Evolutionary conservation across 2,888 invertebrate genomes (phyloP).

Genomic region (Meiosimyza decipiens): DNA sequence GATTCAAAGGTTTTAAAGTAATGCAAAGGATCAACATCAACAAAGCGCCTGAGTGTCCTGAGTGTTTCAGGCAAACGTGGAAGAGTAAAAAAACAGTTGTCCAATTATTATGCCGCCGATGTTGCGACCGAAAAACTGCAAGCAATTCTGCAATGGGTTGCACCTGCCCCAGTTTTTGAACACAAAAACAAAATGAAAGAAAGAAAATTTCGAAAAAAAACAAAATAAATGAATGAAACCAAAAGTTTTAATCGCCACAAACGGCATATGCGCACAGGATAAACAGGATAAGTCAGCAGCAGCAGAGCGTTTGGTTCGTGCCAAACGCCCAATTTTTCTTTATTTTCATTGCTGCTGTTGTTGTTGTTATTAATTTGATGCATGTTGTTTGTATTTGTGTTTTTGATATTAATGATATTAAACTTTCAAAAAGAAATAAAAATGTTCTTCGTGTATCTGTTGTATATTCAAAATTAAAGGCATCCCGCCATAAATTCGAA

Average conservation of each 20-base stretch:
- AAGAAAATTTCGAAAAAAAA: not conserved
- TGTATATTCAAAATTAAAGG: not conserved
- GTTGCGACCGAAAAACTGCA: no score
- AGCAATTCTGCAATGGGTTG: no score
- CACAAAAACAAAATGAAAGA: not conserved
- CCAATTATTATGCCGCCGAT: no score
- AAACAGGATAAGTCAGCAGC: not conserved
- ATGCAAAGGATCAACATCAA: no score
- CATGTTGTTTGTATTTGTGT: not conserved
- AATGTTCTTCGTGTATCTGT: no score
- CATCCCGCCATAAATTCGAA: constrained; percentile 1
- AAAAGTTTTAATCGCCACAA: constrained; percentile 13
- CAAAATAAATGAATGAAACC: not conserved
- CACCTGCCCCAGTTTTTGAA: no score
- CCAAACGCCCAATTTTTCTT: constrained; percentile 4
- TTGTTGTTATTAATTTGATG: not conserved
- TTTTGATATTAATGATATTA: no score
- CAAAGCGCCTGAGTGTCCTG: no score
- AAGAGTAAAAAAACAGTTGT: no score
- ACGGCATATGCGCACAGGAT: constrained; percentile 22
- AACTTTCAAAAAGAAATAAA: no score
- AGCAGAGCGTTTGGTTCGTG: constrained; percentile 8
- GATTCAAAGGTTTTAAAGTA: constrained; percentile 14
- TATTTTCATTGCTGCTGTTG: not conserved
- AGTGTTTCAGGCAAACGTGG: no score